phyloP scores from a whole-genome alignment of 2,797 vertebrate species.

The Pangasius larnaudii region DNA sequence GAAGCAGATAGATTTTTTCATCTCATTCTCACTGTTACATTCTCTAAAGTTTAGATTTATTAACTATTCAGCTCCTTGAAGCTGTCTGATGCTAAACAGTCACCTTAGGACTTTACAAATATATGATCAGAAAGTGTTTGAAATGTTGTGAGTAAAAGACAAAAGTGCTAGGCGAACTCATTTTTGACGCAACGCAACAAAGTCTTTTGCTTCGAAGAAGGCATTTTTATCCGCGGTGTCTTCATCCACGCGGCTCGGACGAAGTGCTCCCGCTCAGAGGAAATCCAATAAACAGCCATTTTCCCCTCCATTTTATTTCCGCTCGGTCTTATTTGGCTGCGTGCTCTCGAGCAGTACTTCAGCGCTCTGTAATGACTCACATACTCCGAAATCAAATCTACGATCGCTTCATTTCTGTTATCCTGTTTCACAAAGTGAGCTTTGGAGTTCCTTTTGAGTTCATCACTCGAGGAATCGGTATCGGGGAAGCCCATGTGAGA shows the following conservation, averaged over 20 bases:
- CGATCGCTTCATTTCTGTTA: conserved; percentile 21
- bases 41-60: not conserved
- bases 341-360: not conserved
- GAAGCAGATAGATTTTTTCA: too few relatives aligned
- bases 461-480: not conserved
- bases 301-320: not conserved
- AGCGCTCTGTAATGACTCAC: not conserved
- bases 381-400: conserved; percentile 19
- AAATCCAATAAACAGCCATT: conserved; percentile 19
- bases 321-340: not conserved
- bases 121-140: not conserved
- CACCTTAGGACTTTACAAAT: not conserved
- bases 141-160: not conserved
- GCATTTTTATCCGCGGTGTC: not conserved
- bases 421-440: not conserved
- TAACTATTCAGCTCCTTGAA: not conserved
- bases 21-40: not conserved
- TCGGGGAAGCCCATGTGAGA: not conserved
- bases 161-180: not conserved
- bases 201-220: not conserved
- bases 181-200: not conserved
- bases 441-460: not conserved
- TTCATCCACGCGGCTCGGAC: not conserved
- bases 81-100: not conserved
- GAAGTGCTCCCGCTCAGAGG: not conserved